Base-by-base conservation (phyloP, 2,888 invertebrate species). In the Harmothoe impar region DNA sequence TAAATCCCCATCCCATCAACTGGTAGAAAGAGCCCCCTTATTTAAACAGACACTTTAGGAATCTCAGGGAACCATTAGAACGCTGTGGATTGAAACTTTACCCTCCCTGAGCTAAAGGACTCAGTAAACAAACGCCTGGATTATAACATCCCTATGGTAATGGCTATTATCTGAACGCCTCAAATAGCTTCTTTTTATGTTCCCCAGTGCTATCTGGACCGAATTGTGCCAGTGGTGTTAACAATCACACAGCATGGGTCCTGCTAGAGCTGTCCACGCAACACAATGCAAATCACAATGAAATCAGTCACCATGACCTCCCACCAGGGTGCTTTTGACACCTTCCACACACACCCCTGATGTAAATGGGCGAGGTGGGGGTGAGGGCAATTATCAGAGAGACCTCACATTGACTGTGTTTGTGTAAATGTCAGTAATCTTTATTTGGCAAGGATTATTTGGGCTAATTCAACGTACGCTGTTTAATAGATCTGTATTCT, bases 301-400 rank as follows among this genome's bases (percentile, higher is more conserved):
- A 72, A 72, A 29, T 72, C 72, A 72, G 72, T 25, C 72, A 72
- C 72, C 72, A 25, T 72, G 72, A 25, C 72, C 72, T 72, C 29
- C 62, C 25, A n/a, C 29, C 72, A 72, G 15, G 72, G n/a, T 29
- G 3, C 29, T 72, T 72, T 72, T 72, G 72, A 25, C 72, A 29
- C 72, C 72, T 29, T 72, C 15, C 68, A 20, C 68, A 17, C 54
- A 52, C 10, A 15, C 54, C 17, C 54, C 10, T 52, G 54, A 52
- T 62, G 62, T n/a, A n/a, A 62, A 62, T n/a, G n/a, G 23, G n/a
- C 7, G 17, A 17, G 17, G 17, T 52, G 17, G 54, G 12, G 10
- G 54, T 52, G 23, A 20, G 20, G 62, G 43, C 10, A 43, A 43
- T 43, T 43, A 43, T 43, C 43, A 43, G 43, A n/a, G n/a, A n/a